Base-by-base conservation (phyloP, 2,113 vertebrate genomes). In the Pholis gunnellus region DNA sequence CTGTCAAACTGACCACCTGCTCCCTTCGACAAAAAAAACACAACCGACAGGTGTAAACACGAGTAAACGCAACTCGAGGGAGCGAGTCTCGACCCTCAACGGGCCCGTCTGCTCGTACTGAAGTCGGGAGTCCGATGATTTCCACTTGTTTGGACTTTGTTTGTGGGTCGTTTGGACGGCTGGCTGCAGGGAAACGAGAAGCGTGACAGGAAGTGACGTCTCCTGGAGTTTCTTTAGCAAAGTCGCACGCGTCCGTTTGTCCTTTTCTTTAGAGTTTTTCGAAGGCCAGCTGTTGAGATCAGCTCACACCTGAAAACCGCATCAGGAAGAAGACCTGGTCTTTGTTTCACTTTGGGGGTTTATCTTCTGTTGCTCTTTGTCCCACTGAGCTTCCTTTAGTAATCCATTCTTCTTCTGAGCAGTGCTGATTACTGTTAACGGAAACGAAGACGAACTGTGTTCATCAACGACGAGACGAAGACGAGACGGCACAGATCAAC, bases 1-100 rank as follows among this genome's bases (percentile, higher is more conserved):
- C 15, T 71, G 72, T 91, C 76, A 79, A 85, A 81, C 74, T 75
- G 78, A 78, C 83, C 81, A 86, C 85, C 87, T 86, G 83, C 81
- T 46, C 46, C 46, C 76, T 71, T 56, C 65, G 78, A 73, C 75
- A 82, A 82, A 82, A 80, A 75, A 80, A 82, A 84, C 79, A 78
- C 76, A 73, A 54, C 80, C 72, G 78, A 87, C 82, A 81, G 67
- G 71, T 54, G 71, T 75, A 83, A 87, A 89, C 76, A 83, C 20
- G 1, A 60, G 44, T 46, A 15, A 54, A 83, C 72, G 83, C 68
- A 85, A 66, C 73, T 82, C 48, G 40, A 70, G 75, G 75, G 59
- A 74, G n/a, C 11, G 31, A 36, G 70, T 40, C 79, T 54, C 2
- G 17, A 77, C 52, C 63, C 56, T 27, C 29, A 54, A 29, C 34